These are phyloP conservation scores for Latrodectus elegans DNA, from an alignment of 2,888 invertebrate species.

Conservation along the genomic window DNA sequence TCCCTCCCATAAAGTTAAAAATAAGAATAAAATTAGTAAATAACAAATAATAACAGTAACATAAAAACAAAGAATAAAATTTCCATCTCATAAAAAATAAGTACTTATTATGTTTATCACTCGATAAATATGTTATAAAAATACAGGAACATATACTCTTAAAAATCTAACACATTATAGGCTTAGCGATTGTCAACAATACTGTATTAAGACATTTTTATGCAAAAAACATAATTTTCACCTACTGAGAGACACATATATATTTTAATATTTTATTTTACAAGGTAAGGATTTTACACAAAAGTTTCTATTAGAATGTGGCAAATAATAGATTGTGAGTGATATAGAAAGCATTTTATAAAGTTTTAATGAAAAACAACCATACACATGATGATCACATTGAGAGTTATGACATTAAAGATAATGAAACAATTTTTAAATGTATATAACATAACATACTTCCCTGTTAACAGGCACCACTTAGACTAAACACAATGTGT, in stretches of 20 bases:
- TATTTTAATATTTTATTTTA: neutral
- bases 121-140: constrained; percentile 43
- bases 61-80: neutral
- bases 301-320: neutral
- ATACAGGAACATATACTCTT: constrained; percentile 46
- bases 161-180: constrained; percentile 26
- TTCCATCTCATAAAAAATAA: constrained; percentile 14
- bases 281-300: neutral
- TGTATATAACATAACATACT: too few relatives aligned
- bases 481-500: too few relatives aligned
- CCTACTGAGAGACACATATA: constrained; percentile 1
- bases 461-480: too few relatives aligned
- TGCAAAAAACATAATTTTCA: constrained; percentile 16
- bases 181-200: constrained; percentile 59
- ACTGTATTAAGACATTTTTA: constrained; percentile 27
- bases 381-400: too few relatives aligned
- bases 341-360: too few relatives aligned
- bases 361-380: too few relatives aligned
- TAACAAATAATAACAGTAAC: neutral
- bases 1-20: too few relatives aligned
- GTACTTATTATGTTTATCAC: constrained; percentile 35
- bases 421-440: too few relatives aligned
- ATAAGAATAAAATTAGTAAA: neutral
- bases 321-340: too few relatives aligned
- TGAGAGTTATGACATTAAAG: too few relatives aligned